phyloP scores from a whole-genome alignment of 2,113 vertebrate species.

The Thryonomys swinderianus region DNA sequence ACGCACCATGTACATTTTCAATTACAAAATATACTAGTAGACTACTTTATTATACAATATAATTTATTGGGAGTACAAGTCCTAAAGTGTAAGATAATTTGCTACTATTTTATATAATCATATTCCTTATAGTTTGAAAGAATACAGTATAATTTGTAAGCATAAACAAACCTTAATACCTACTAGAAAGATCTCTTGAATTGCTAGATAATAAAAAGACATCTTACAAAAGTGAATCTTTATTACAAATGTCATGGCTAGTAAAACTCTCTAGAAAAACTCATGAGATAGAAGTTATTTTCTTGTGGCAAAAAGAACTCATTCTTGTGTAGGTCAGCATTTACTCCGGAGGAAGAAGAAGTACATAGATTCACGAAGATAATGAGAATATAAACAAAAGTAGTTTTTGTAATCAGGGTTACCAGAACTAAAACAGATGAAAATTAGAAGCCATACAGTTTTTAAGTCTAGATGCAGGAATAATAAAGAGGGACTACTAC shows the following conservation, averaged over 20 bases:
- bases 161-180: neutral
- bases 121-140: neutral
- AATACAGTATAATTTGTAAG: neutral
- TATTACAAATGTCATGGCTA: constrained; percentile 49
- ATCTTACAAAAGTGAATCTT: constrained; percentile 32
- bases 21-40: neutral
- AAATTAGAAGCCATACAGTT: neutral
- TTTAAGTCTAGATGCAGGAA: neutral
- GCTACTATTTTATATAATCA: neutral
- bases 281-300: constrained; percentile 12
- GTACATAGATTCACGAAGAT: neutral
- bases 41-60: neutral
- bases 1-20: neutral
- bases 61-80: neutral
- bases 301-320: constrained; percentile 40
- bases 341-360: constrained; percentile 31
- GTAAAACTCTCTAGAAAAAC: neutral
- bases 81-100: neutral
- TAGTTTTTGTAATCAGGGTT: constrained; percentile 4
- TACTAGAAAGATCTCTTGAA: neutral
- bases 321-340: constrained; percentile 63
- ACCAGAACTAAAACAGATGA: neutral
- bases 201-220: constrained; percentile 23
- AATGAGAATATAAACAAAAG: constrained; percentile 28
- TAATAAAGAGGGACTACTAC: neutral